These are phyloP conservation scores for Emmelina monodactyla DNA, from an alignment of 2,888 invertebrate genomes.

Conservation along the genomic window DNA sequence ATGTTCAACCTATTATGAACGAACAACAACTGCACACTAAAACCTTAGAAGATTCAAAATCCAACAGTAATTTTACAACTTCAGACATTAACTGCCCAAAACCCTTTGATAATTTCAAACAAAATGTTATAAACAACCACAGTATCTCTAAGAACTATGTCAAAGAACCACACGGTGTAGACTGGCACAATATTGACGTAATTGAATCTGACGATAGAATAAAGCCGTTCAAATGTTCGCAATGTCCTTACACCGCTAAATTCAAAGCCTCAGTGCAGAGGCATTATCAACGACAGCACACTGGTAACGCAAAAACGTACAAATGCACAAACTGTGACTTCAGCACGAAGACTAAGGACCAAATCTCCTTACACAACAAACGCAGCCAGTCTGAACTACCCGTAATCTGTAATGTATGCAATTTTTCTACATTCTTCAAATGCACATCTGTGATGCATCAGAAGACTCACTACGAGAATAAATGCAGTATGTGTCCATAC, in stretches of 20 bases:
- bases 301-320: constrained; percentile 30
- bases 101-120: too few species aligned
- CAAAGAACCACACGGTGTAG: constrained; percentile 27
- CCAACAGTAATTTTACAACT: background rate
- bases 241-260: constrained; percentile 33
- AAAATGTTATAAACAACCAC: constrained; percentile 2
- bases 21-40: background rate
- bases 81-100: background rate
- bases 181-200: constrained; percentile 37
- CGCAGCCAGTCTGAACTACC: constrained; percentile 24
- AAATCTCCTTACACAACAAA: constrained; percentile 40
- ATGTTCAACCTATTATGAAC: background rate
- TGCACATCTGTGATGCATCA: constrained; percentile 36
- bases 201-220: constrained; percentile 28
- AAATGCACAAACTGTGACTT: constrained; percentile 43
- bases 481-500: constrained; percentile 31
- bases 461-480: constrained; percentile 31
- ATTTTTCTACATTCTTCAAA: constrained; percentile 29
- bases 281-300: constrained; percentile 42
- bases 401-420: constrained; percentile 25
- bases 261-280: constrained; percentile 43
- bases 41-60: background rate
- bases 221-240: constrained; percentile 31
- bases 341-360: constrained; percentile 44
- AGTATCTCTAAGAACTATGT: constrained; percentile 23